Base-by-base conservation (phyloP, 2,113 vertebrate species). In the Edolisoma coerulescens region DNA sequence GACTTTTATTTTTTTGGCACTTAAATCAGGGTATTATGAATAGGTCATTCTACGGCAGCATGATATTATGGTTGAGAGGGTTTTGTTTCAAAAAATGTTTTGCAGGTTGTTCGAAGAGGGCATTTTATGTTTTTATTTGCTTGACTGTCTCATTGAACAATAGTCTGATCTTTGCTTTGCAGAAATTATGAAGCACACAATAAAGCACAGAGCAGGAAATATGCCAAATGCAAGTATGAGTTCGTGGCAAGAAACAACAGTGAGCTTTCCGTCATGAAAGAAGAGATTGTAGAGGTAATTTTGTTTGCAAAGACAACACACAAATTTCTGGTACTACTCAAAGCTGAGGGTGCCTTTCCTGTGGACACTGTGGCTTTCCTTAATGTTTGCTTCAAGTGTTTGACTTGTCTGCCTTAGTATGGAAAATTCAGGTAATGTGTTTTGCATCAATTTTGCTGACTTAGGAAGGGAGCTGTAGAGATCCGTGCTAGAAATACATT, bases 211-310 rank as follows among this genome's bases (percentile, higher is more conserved):
- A 69, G 94, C 56, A 99, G 98, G 96, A 98, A 98, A 84, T 99
- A 98, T 50, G 99, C 99, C 98, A 99, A 99, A 98, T 99, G 99
- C 53, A 99, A 98, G 91, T 99, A 99, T 0, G 99, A 99, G 95
- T 99, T 99, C 91, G 97, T 98, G 97, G 99, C 98, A 50, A 98
- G 99, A 65, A 99, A 99, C 96, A 98, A 93, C 97, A 99, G 99
- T 6, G 99, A 99, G 89, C 99, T 99, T 73, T 99, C 99, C 1
- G 98, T 99, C 42, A 60, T 98, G 74, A 99, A 99, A 94, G 99
- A 99, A 73, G 99, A 99, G 78, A 94, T 99, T 2, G 98, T 99
- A 33, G 99, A 99, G 99, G 99, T 99, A 98, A 97, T 68, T 35
- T 17, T 41, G 77, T 89, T 88, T 89, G 67, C 67, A 54, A 42